A percentile compares a stretch with the other conserved stretches of the same genome.
phyloP scores from a whole-genome alignment of 2,113 vertebrate genomes.

The Candoia aspera region DNA sequence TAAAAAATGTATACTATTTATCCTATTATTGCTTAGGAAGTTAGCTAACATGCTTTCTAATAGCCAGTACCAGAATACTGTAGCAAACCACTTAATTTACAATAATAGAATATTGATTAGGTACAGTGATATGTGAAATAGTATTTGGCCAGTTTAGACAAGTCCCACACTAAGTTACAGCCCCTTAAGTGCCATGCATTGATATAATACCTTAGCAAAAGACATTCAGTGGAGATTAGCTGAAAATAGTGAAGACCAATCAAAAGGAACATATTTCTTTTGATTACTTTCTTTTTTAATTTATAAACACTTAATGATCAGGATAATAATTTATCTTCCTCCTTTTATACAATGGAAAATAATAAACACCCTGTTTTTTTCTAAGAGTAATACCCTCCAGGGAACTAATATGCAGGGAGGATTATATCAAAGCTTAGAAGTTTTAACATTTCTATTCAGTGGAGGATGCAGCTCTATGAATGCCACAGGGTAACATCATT shows the following conservation, averaged over 20 bases:
- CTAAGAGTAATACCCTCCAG: constrained; percentile 19
- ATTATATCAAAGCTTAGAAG: constrained; percentile 15
- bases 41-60: constrained; percentile 75
- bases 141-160: constrained; percentile 50
- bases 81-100: constrained; percentile 72
- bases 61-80: constrained; percentile 62
- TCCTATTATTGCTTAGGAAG: constrained; percentile 76
- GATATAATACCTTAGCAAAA: constrained; percentile 39
- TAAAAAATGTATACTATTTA: constrained; percentile 75
- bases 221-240: constrained; percentile 35
- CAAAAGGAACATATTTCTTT: constrained; percentile 26
- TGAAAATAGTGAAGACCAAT: constrained; percentile 33
- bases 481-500: not conserved
- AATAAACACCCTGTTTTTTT: not conserved
- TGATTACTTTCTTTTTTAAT: constrained; percentile 46
- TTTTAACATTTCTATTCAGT: not conserved
- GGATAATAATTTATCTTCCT: not conserved
- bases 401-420: not conserved
- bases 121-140: constrained; percentile 62
- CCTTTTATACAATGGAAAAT: not conserved
- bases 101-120: constrained; percentile 77
- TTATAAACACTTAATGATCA: constrained; percentile 25
- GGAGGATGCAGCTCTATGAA: not conserved
- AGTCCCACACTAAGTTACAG: constrained; percentile 40
- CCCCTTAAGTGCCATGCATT: not conserved